phyloP scores from a whole-genome alignment of 1,140 invertebrate genomes.

The Phymorhynchus buccinoides region DNA sequence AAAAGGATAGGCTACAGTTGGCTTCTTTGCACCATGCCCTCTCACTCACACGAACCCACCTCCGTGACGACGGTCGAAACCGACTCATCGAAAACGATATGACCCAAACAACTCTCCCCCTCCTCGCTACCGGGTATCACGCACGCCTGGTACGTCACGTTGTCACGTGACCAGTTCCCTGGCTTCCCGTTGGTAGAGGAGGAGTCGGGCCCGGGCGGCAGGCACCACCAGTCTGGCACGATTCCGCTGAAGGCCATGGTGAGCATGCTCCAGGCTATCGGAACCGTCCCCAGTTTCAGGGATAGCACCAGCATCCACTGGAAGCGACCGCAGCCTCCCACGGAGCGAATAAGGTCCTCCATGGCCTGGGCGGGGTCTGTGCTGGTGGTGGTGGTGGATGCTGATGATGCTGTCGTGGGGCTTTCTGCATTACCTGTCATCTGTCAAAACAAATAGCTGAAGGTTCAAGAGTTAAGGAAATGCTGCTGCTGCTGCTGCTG shows the following conservation, averaged over 20 bases:
- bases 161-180: constrained; percentile 33
- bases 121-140: not conserved
- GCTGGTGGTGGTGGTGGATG: too few relatives aligned
- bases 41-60: not conserved
- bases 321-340: constrained; percentile 45
- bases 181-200: not conserved
- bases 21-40: too few relatives aligned
- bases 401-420: too few relatives aligned
- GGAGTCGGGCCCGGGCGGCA: not conserved
- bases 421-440: too few relatives aligned
- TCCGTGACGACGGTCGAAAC: constrained; percentile 35
- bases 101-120: not conserved
- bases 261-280: constrained; percentile 46
- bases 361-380: constrained; percentile 7
- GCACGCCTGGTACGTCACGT: constrained; percentile 35
- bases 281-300: constrained; percentile 21
- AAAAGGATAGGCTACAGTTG: too few relatives aligned
- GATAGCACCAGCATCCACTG: constrained; percentile 37
- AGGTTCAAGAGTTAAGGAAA: too few relatives aligned
- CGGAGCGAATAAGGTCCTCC: constrained; percentile 40
- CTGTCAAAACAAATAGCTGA: too few relatives aligned
- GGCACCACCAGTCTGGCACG: constrained; percentile 47
- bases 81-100: not conserved
- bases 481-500: too few relatives aligned
- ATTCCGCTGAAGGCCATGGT: constrained; percentile 48